A percentile compares a stretch with the other conserved stretches of the same genome.
Conservation (phyloP, 2,797 vertebrate species). For the Chelmon rostratus region DNA sequence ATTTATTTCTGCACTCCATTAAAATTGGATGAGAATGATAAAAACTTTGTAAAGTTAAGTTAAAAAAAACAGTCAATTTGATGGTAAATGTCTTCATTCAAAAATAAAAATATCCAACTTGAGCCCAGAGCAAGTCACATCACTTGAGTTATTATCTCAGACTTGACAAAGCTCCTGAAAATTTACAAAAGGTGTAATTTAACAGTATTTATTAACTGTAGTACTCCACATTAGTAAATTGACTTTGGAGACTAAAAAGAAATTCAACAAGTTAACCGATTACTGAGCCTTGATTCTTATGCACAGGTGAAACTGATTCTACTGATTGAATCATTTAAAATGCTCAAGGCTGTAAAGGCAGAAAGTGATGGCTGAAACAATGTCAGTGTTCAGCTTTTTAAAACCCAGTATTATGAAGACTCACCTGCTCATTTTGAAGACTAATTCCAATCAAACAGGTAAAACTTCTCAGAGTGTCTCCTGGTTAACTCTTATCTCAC, state of each 20-base stretch:
- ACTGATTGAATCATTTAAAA: constrained; percentile 23
- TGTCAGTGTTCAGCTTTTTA: constrained; percentile 2
- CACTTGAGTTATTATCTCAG: neutral
- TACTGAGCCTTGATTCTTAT: neutral
- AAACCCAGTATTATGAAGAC: neutral
- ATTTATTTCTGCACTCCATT: neutral
- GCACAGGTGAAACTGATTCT: constrained; percentile 34
- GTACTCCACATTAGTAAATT: neutral
- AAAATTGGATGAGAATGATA: neutral
- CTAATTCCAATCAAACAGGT: neutral
- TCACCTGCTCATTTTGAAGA: constrained; percentile 60
- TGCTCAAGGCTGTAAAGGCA: too few species aligned
- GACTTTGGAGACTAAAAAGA: neutral
- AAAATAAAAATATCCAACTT: neutral
- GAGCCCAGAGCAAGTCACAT: neutral
- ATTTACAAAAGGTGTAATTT: neutral
- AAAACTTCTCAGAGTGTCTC: constrained; percentile 29
- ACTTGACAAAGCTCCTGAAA: neutral
- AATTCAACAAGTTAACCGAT: neutral
- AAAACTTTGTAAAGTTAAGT: neutral
- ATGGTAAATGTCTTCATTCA: neutral
- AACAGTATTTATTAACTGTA: neutral
- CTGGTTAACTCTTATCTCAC: neutral
- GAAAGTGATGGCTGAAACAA: neutral
- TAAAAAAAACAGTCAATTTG: neutral